Evolutionary conservation across 1,140 invertebrate species (phyloP).

Genomic region (Drosophila suzukii): DNA sequence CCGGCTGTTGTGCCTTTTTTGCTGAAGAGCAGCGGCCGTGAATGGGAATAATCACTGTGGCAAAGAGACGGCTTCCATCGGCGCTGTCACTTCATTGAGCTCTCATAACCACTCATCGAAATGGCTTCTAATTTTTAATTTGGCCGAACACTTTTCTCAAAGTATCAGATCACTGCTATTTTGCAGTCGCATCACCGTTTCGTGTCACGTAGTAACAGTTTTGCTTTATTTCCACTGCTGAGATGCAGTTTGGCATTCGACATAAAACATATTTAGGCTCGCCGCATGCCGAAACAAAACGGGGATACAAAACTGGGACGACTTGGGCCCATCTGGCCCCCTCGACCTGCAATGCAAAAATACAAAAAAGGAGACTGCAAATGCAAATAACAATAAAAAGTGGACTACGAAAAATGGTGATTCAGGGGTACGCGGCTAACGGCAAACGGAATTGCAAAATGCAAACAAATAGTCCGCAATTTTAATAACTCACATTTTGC

Average conservation of each 20-base stretch:
- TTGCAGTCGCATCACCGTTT: background rate
- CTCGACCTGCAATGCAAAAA: slow-evolving; percentile 10
- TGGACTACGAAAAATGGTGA: slow-evolving; percentile 4
- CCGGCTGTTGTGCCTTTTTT: slow-evolving; percentile 1
- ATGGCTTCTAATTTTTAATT: background rate
- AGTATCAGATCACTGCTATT: background rate
- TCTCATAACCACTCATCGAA: background rate
- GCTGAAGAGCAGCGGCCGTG: slow-evolving; percentile 1
- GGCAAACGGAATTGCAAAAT: slow-evolving; percentile 59
- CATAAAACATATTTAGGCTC: slow-evolving; percentile 61
- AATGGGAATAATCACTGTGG: slow-evolving; percentile 3
- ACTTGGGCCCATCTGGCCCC: slow-evolving; percentile 5
- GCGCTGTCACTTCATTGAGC: slow-evolving; percentile 1
- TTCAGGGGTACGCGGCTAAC: slow-evolving; percentile 3
- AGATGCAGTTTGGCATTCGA: slow-evolving; percentile 13
- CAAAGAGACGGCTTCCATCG: background rate
- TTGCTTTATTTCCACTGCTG: slow-evolving; percentile 33
- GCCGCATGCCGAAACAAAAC: slow-evolving; percentile 7
- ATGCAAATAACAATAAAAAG: slow-evolving; percentile 56
- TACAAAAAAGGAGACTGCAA: slow-evolving; percentile 26
- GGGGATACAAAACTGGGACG: slow-evolving; percentile 22
- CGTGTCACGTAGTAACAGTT: background rate
- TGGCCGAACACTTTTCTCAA: too few species aligned
- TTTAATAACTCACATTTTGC: slow-evolving; percentile 74
- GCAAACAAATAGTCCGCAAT: slow-evolving; percentile 64